These are phyloP conservation scores for Callocephalon fimbriatum DNA, from an alignment of 2,113 vertebrate genomes.

Conservation along the genomic window DNA sequence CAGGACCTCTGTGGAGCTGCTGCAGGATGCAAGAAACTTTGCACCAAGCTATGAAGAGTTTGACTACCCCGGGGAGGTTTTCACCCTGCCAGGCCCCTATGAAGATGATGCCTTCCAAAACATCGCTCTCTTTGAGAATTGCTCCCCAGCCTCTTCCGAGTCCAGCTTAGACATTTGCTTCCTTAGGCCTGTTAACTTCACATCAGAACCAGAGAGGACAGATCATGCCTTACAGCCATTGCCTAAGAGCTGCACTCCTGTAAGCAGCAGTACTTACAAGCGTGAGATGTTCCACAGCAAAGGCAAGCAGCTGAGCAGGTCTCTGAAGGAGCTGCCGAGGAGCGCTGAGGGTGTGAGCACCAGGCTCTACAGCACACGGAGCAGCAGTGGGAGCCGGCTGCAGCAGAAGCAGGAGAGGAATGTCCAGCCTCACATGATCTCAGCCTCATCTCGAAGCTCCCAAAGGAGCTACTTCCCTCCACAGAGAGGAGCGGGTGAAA, in stretches of 20 bases:
- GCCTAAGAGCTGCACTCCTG: conserved; percentile 80
- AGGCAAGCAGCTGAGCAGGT: conserved; percentile 93
- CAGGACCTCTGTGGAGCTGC: conserved; percentile 78
- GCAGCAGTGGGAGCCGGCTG: conserved; percentile 81
- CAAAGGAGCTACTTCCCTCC: conserved; percentile 82
- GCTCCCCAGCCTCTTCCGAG: conserved; percentile 90
- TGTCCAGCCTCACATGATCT: conserved; percentile 77
- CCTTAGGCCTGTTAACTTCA: conserved; percentile 86
- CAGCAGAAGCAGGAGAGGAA: conserved; percentile 87
- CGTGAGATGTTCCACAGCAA: conserved; percentile 85
- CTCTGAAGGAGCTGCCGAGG: conserved; percentile 90
- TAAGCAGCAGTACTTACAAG: conserved; percentile 80
- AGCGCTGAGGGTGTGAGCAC: conserved; percentile 74
- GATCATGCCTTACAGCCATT: conserved; percentile 78
- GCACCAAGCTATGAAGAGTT: conserved; percentile 81
- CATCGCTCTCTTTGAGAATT: conserved; percentile 83
- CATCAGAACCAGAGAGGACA: conserved; percentile 80
- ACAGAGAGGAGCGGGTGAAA: conserved; percentile 80
- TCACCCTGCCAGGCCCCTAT: conserved; percentile 79
- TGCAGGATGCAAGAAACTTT: conserved; percentile 76
- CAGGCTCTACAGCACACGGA: conserved; percentile 81
- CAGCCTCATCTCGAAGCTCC: conserved; percentile 77
- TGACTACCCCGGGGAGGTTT: conserved; percentile 80
- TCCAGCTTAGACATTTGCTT: conserved; percentile 96
- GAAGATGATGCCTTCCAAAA: conserved; percentile 85